phyloP scores from a whole-genome alignment of 2,113 vertebrate genomes.

The Gopherus evgoodei region DNA sequence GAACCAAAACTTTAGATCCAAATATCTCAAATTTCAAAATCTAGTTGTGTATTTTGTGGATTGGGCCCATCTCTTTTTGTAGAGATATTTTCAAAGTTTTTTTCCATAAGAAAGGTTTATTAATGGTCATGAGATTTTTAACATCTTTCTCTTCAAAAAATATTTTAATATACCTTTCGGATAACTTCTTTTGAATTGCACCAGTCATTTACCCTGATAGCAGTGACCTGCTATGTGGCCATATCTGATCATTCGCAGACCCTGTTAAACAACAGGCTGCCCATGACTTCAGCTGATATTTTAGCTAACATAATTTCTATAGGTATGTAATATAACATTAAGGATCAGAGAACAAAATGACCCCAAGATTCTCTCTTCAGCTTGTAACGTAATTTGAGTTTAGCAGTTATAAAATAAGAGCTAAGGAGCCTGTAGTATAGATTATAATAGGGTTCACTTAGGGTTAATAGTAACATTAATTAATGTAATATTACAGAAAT shows the following conservation, averaged over 20 bases:
- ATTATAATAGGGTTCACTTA: slow-evolving; percentile 16
- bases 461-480: slow-evolving; percentile 12
- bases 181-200: slow-evolving; percentile 61
- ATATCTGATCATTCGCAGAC: slow-evolving; percentile 73
- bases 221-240: slow-evolving; percentile 64
- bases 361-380: slow-evolving; percentile 43
- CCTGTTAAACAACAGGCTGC: slow-evolving; percentile 62
- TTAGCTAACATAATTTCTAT: slow-evolving; percentile 74
- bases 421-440: slow-evolving; percentile 14
- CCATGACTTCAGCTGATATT: slow-evolving; percentile 74
- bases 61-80: slow-evolving; percentile 44
- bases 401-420: slow-evolving; percentile 24
- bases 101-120: slow-evolving; percentile 33
- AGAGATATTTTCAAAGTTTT: slow-evolving; percentile 59
- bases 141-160: slow-evolving; percentile 60
- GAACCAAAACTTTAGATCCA: slow-evolving; percentile 41
- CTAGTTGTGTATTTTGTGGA: slow-evolving; percentile 41
- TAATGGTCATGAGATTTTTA: slow-evolving; percentile 43
- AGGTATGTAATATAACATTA: slow-evolving; percentile 73
- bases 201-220: slow-evolving; percentile 65
- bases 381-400: slow-evolving; percentile 65
- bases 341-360: slow-evolving; percentile 61
- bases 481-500: slow-evolving; percentile 27
- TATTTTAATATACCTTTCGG: slow-evolving; percentile 66
- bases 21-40: slow-evolving; percentile 34